These are phyloP conservation scores for Montipora sp. DNA, from an alignment of 64 coral and sea anemone species.

Conservation along the genomic window DNA sequence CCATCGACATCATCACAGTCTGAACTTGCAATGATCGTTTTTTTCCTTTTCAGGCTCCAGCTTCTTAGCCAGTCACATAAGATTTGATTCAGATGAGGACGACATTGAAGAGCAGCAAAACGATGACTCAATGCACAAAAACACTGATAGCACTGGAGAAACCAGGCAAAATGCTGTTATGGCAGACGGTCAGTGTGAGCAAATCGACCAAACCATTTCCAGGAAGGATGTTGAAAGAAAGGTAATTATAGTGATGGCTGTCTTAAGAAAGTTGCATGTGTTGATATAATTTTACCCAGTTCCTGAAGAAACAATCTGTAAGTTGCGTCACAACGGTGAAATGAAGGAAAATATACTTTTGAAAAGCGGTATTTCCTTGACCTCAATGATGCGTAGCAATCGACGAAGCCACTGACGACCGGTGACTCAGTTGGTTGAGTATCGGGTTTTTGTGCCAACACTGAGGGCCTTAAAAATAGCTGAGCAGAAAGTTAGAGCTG, in stretches of 20 bases:
- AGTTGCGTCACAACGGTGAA: too few species aligned
- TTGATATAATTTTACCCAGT: not conserved
- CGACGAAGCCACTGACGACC: too few species aligned
- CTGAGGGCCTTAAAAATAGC: too few species aligned
- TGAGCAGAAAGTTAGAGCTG: too few species aligned
- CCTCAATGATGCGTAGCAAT: too few species aligned
- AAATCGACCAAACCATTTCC: not conserved
- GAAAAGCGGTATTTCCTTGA: too few species aligned
- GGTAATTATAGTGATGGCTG: not conserved
- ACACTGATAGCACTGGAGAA: not conserved
- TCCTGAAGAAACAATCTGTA: not conserved
- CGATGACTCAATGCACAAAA: not conserved
- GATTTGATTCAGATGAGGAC: constrained; percentile 53
- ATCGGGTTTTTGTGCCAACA: too few species aligned
- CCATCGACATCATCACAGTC: not conserved
- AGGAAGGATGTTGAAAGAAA: not conserved
- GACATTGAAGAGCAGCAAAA: not conserved
- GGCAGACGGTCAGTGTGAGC: not conserved
- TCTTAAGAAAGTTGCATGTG: not conserved
- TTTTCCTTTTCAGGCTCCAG: not conserved
- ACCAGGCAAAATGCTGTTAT: not conserved
- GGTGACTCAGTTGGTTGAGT: too few species aligned
- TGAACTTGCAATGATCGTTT: not conserved
- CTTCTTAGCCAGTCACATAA: not conserved
- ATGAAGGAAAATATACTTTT: too few species aligned